Conservation (phyloP, 2,888 invertebrate species). For the Xylota segnis region DNA sequence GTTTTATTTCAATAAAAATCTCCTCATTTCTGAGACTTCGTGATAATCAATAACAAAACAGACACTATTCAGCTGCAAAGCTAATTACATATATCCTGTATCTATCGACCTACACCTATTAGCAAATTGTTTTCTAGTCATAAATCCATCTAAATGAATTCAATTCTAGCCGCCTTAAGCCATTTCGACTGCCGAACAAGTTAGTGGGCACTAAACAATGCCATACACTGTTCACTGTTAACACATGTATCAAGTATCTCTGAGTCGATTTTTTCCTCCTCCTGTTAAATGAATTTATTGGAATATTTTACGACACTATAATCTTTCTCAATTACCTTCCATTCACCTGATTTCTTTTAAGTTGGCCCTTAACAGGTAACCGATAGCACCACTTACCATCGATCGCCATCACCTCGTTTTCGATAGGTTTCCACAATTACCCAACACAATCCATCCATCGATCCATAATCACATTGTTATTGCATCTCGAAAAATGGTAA, state of each 20-base stretch:
- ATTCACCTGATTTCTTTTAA: constrained; percentile 54
- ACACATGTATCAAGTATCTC: background rate
- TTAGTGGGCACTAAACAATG: background rate
- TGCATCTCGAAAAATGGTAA: constrained; percentile 48
- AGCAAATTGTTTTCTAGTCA: too few relatives aligned
- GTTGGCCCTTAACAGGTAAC: constrained; percentile 55
- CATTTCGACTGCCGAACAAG: too few relatives aligned
- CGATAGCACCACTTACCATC: constrained; percentile 27
- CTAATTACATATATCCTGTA: too few relatives aligned
- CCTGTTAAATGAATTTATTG: constrained; percentile 36
- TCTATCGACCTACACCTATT: too few relatives aligned
- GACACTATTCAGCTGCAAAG: too few relatives aligned
- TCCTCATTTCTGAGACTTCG: too few relatives aligned
- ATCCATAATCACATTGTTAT: constrained; percentile 54
- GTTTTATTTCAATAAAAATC: too few relatives aligned
- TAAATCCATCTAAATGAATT: too few relatives aligned
- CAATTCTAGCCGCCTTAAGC: too few relatives aligned
- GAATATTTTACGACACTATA: constrained; percentile 51
- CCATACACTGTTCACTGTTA: background rate
- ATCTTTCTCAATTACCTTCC: constrained; percentile 46
- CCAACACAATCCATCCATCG: constrained; percentile 40
- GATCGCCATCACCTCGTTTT: constrained; percentile 43
- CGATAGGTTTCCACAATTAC: constrained; percentile 44
- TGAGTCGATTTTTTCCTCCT: constrained; percentile 1
- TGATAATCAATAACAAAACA: too few relatives aligned